These are phyloP conservation scores for Styela clava DNA, from an alignment of 23 tunicate species.

Conservation along the genomic window DNA sequence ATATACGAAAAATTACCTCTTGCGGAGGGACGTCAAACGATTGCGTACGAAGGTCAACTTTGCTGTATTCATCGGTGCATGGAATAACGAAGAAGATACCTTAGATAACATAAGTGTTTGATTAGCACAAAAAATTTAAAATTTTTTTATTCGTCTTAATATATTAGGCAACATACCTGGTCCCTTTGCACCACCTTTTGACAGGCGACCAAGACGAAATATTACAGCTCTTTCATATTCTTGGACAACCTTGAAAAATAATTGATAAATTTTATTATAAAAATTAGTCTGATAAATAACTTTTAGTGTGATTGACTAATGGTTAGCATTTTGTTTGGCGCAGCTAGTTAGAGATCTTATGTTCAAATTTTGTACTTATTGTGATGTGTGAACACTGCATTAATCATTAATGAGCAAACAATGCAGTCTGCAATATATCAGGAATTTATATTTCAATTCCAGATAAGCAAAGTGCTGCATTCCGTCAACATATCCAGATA, in stretches of 20 bases:
- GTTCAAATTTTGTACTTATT: too few species aligned
- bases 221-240: constrained; percentile 97
- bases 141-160: too few species aligned
- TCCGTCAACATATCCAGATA: neutral
- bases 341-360: too few species aligned
- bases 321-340: too few species aligned
- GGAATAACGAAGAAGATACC: constrained; percentile 81
- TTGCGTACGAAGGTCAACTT: constrained; percentile 77
- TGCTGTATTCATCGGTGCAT: constrained; percentile 84
- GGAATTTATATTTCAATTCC: too few species aligned
- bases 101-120: constrained; percentile 6
- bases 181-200: constrained; percentile 94
- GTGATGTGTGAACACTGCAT: too few species aligned
- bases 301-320: neutral
- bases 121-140: neutral
- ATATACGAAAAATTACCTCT: constrained; percentile 60
- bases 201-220: constrained; percentile 77
- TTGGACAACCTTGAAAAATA: constrained; percentile 74
- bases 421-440: too few species aligned
- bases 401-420: too few species aligned
- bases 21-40: constrained; percentile 88
- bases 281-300: neutral
- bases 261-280: neutral
- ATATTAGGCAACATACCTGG: too few species aligned
- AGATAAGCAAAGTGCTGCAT: too few species aligned